These are phyloP conservation scores for Porphyrio hochstetteri DNA, from an alignment of 2,113 vertebrate genomes.

Conservation along the genomic window DNA sequence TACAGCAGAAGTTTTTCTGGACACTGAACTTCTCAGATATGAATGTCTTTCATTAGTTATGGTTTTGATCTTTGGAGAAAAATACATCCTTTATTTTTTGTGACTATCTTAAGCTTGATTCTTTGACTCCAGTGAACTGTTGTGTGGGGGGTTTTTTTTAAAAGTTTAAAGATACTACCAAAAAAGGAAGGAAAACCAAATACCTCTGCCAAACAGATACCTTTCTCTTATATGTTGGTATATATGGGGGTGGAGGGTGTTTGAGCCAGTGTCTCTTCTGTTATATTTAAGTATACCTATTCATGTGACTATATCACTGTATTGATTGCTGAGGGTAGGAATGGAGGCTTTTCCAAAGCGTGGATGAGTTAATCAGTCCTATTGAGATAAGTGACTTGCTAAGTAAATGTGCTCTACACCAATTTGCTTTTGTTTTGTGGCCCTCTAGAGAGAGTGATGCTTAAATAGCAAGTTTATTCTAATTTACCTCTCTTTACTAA, in stretches of 20 bases:
- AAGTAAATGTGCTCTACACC: neutral
- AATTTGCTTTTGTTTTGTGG: neutral
- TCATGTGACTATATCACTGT: neutral
- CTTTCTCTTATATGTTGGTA: slow-evolving; percentile 10
- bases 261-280: neutral
- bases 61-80: slow-evolving; percentile 68
- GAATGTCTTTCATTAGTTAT: slow-evolving; percentile 58
- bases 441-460: neutral
- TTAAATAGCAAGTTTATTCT: neutral
- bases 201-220: neutral
- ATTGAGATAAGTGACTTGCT: neutral
- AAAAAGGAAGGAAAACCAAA: slow-evolving; percentile 3
- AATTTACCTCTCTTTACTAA: neutral
- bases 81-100: slow-evolving; percentile 78
- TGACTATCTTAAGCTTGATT: slow-evolving; percentile 65
- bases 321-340: neutral
- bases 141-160: neutral
- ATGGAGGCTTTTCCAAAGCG: neutral
- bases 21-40: slow-evolving; percentile 65
- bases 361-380: neutral
- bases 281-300: neutral
- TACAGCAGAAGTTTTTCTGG: slow-evolving; percentile 61
- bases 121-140: slow-evolving; percentile 9
- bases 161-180: slow-evolving; percentile 43
- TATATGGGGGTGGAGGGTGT: neutral